Conservation (phyloP, 2,797 vertebrate genomes). For the Bradypus variegatus region DNA sequence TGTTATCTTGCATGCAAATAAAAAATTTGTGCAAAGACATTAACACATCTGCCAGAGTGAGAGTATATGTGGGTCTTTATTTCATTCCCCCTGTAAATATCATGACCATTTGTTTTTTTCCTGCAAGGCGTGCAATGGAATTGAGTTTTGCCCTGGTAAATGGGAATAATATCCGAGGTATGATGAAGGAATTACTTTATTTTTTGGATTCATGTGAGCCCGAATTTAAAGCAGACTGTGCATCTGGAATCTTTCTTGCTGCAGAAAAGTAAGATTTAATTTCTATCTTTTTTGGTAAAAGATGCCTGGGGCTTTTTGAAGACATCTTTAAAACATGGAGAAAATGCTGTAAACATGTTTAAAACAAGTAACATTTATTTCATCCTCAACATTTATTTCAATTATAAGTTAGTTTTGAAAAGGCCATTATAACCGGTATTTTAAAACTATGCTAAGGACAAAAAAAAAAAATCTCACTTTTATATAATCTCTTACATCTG, state of each 20-base stretch:
- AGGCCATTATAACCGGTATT: neutral
- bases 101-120: neutral
- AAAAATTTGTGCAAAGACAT: neutral
- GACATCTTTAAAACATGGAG: slow-evolving; percentile 24
- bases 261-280: slow-evolving; percentile 92
- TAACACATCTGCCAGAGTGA: neutral
- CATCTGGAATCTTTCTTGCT: slow-evolving; percentile 97
- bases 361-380: slow-evolving; percentile 25
- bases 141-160: slow-evolving; percentile 99
- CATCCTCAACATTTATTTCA: neutral
- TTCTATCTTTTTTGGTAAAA: slow-evolving; percentile 47
- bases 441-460: neutral
- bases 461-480: neutral
- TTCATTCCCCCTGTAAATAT: slow-evolving; percentile 34
- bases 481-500: neutral
- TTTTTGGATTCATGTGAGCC: slow-evolving; percentile 99
- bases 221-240: slow-evolving; percentile 99
- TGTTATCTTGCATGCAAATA: neutral
- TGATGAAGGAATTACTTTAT: slow-evolving; percentile 99
- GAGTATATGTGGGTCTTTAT: slow-evolving; percentile 13
- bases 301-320: slow-evolving; percentile 26
- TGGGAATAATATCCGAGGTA: slow-evolving; percentile 98
- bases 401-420: slow-evolving; percentile 25
- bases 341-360: slow-evolving; percentile 6
- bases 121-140: slow-evolving; percentile 94